phyloP scores from a whole-genome alignment of 2,113 vertebrate genomes.

The Cyanoramphus novaezelandiae region DNA sequence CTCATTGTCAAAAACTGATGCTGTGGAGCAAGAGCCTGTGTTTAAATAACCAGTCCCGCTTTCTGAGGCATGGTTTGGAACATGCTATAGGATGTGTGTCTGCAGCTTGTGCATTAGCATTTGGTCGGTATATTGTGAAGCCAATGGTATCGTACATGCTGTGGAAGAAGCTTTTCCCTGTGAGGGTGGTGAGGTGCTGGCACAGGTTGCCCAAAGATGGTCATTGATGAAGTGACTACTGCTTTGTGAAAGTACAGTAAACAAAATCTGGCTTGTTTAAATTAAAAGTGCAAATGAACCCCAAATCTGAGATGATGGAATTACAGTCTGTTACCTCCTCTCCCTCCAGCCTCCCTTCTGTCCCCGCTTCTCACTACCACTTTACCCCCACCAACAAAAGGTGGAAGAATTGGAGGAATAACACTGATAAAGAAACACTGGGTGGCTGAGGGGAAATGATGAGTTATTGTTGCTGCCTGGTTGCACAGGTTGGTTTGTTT shows the following conservation, averaged over 20 bases:
- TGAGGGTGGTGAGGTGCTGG: not conserved
- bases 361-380: not conserved
- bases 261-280: not conserved
- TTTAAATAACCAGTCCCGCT: not conserved
- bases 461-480: not conserved
- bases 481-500: not conserved
- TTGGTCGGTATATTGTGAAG: not conserved
- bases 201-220: not conserved
- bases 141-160: not conserved
- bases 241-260: not conserved
- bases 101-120: not conserved
- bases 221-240: not conserved
- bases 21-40: not conserved
- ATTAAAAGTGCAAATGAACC: not conserved
- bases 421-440: not conserved
- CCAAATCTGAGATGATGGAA: not conserved
- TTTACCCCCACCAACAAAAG: not conserved
- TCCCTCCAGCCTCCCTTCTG: not conserved
- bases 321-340: not conserved
- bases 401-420: not conserved
- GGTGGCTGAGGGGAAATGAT: rapidly evolving
- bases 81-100: rapidly evolving
- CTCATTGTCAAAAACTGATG: not conserved
- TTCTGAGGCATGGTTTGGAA: not conserved
- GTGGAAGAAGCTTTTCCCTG: not conserved